A percentile compares a stretch with the other conserved stretches of the same genome.
Conservation (phyloP, 2,888 invertebrate genomes). For the Cepaea hortensis region DNA sequence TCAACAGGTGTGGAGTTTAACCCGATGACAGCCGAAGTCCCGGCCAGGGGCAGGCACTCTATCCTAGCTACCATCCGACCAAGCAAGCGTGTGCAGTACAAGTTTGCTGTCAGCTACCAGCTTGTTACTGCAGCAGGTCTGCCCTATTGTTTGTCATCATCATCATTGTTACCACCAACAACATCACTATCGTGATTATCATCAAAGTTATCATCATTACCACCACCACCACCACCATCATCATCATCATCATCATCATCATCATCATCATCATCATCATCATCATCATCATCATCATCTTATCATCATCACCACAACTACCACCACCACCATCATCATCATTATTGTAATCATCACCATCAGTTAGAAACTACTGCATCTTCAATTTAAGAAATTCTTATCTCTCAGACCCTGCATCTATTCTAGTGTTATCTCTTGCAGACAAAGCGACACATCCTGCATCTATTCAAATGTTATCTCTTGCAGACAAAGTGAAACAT, state of each 20-base stretch:
- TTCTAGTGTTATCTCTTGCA: no score
- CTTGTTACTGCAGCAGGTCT: constrained; percentile 62
- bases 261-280: no score
- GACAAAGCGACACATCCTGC: no score
- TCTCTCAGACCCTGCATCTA: no score
- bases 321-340: background rate
- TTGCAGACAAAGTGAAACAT: no score
- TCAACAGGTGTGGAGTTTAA: constrained; percentile 68
- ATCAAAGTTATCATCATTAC: background rate
- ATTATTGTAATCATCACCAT: background rate
- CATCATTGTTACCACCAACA: background rate
- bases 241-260: no score
- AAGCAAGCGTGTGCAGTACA: constrained; percentile 68
- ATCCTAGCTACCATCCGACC: constrained; percentile 70
- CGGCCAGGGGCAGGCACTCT: constrained; percentile 69
- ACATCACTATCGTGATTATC: no score
- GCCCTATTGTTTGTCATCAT: background rate
- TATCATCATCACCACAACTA: background rate
- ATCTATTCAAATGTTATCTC: no score
- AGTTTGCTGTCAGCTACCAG: constrained; percentile 73
- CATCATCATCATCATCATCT: no score
- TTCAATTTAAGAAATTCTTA: no score
- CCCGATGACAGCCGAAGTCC: constrained; percentile 64
- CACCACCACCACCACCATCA: background rate
- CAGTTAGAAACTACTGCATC: background rate